Conservation (phyloP, 2,113 vertebrate genomes). For the Ariopsis seemanni region DNA sequence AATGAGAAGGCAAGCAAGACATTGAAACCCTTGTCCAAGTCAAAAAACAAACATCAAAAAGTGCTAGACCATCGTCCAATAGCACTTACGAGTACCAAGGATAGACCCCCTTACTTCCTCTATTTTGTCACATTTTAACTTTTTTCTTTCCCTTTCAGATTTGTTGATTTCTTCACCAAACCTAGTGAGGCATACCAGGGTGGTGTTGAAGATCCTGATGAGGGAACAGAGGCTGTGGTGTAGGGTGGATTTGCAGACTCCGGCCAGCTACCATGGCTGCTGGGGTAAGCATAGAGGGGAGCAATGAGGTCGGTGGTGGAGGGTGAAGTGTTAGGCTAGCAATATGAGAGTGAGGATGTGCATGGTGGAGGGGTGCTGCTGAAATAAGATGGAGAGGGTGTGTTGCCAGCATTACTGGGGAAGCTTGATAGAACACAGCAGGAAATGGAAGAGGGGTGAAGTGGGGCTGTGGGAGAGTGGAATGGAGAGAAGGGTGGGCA, state of each 20-base stretch:
- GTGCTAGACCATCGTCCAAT: not conserved
- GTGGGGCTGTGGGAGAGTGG: slow-evolving; percentile 74
- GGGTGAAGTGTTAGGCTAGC: slow-evolving; percentile 75
- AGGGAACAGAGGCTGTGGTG: slow-evolving; percentile 76
- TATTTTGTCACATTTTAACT: not conserved
- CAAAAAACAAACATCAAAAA: slow-evolving; percentile 12
- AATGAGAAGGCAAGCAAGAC: slow-evolving; percentile 8
- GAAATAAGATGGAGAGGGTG: slow-evolving; percentile 73
- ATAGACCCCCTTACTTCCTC: not conserved
- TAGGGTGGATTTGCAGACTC: slow-evolving; percentile 72
- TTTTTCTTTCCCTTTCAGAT: not conserved
- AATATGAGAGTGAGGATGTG: slow-evolving; percentile 71
- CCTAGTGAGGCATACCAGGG: slow-evolving; percentile 65
- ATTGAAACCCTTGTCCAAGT: slow-evolving; percentile 40
- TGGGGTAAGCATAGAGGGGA: slow-evolving; percentile 76
- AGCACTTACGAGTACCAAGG: not conserved
- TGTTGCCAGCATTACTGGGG: slow-evolving; percentile 70
- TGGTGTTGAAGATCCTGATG: slow-evolving; percentile 75
- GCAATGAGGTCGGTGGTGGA: slow-evolving; percentile 67
- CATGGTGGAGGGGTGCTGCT: slow-evolving; percentile 66
- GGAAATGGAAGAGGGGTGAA: slow-evolving; percentile 63
- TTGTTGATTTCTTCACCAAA: slow-evolving; percentile 1
- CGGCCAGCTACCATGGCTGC: slow-evolving; percentile 67
- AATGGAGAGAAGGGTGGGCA: slow-evolving; percentile 80
- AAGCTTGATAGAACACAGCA: slow-evolving; percentile 69